These are phyloP conservation scores for Drosophila falleni DNA, from an alignment of 2,888 invertebrate genomes.

Conservation along the genomic window DNA sequence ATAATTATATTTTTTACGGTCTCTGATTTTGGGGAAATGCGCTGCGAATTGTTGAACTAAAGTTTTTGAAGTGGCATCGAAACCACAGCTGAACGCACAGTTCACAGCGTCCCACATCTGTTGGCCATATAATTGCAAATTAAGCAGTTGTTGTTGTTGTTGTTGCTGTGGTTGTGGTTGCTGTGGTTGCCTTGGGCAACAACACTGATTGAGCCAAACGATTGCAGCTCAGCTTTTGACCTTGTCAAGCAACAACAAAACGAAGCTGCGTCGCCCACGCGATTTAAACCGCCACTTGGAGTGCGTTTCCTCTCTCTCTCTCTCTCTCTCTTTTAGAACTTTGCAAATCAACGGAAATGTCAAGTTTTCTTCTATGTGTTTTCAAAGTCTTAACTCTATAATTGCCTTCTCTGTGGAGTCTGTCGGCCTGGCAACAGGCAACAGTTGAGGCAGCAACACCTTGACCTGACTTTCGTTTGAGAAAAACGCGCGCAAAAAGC, in stretches of 20 bases:
- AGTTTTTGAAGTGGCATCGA: background rate
- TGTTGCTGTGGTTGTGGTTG: background rate
- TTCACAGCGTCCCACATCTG: constrained; percentile 65
- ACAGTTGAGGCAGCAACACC: constrained; percentile 36
- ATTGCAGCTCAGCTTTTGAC: constrained; percentile 56
- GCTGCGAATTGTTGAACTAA: constrained; percentile 53
- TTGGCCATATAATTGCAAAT: constrained; percentile 71
- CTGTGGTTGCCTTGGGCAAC: constrained; percentile 52
- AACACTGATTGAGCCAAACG: constrained; percentile 59
- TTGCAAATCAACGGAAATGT: constrained; percentile 23
- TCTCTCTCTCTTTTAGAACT: constrained; percentile 34
- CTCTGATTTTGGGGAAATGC: constrained; percentile 55
- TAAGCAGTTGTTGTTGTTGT: constrained; percentile 55
- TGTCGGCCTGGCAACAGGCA: constrained; percentile 34
- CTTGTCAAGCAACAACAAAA: constrained; percentile 30
- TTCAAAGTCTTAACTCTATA: constrained; percentile 20
- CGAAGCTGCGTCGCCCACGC: constrained; percentile 45
- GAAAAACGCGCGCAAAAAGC: constrained; percentile 38
- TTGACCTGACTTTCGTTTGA: constrained; percentile 29
- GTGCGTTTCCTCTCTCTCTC: constrained; percentile 1
- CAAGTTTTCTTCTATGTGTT: constrained; percentile 18
- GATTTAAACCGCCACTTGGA: constrained; percentile 20
- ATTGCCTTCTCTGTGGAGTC: constrained; percentile 23
- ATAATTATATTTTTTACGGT: background rate
- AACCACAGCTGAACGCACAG: constrained; percentile 10